Conservation (phyloP, 2,113 vertebrate species). For the Ciconia stormi region DNA sequence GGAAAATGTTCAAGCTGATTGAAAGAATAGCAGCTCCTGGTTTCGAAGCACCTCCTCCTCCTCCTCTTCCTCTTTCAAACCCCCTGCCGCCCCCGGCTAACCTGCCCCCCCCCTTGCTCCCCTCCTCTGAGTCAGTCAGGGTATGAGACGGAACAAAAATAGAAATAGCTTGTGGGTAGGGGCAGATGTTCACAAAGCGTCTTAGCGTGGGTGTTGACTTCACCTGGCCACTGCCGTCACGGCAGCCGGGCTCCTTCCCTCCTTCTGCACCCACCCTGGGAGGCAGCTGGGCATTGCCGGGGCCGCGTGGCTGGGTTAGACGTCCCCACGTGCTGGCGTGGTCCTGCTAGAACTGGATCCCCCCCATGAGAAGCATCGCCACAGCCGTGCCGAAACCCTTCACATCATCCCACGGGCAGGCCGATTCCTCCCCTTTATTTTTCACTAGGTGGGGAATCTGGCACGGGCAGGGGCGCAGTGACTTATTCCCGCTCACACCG, state of each 20-base stretch:
- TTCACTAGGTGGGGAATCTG: background rate
- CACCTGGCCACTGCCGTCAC: background rate
- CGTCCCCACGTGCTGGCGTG: rapidly evolving
- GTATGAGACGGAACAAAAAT: background rate
- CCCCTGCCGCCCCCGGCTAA: background rate
- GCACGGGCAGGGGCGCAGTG: background rate
- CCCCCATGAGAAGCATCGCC: background rate
- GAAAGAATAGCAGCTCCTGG: background rate
- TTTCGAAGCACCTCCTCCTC: background rate
- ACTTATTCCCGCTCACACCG: rapidly evolving
- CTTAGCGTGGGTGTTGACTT: background rate
- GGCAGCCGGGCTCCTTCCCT: background rate
- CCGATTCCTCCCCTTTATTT: background rate
- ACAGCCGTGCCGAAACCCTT: rapidly evolving
- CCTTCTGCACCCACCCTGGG: background rate
- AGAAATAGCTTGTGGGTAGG: slow-evolving; percentile 7
- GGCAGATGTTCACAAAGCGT: background rate
- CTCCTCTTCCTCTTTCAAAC: slow-evolving; percentile 28
- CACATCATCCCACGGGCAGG: background rate
- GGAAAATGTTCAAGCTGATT: background rate
- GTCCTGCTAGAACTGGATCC: background rate
- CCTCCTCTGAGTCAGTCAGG: slow-evolving; percentile 11
- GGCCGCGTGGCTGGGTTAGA: background rate
- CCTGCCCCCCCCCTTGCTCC: background rate
- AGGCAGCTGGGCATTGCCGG: background rate